Percentiles rank a stretch among this genome's conserved stretches.
These are phyloP conservation scores for Clavelina lepadiformis DNA, from an alignment of 23 tunicate species.

Conservation along the genomic window DNA sequence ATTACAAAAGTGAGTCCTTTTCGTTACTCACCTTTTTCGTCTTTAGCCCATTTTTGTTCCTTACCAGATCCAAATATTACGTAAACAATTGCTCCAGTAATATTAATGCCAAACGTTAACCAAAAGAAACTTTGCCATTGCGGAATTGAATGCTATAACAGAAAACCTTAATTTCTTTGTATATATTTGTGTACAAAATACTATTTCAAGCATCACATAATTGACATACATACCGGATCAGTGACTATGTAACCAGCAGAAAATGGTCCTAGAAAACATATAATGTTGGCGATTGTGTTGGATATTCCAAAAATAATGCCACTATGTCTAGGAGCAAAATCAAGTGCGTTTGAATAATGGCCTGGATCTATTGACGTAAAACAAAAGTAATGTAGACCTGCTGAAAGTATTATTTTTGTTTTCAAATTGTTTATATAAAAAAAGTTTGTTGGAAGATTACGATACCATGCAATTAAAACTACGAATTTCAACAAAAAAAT, in stretches of 20 bases:
- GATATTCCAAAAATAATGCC: conserved; percentile 5
- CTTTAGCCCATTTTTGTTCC: conserved; percentile 34
- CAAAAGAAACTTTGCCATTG: conserved; percentile 37
- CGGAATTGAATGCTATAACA: too few species aligned
- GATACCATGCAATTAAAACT: too few species aligned
- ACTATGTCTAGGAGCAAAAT: conserved; percentile 7
- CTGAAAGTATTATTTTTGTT: too few species aligned
- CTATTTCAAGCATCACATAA: too few species aligned
- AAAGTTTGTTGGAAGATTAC: too few species aligned
- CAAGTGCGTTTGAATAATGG: conserved; percentile 4
- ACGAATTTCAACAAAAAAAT: too few species aligned
- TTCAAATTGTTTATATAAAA: too few species aligned
- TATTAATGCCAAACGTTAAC: conserved; percentile 17
- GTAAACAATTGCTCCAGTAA: conserved; percentile 13
- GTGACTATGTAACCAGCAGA: conserved; percentile 1
- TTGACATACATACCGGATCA: conserved; percentile 15
- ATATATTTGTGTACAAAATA: too few species aligned
- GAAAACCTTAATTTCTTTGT: too few species aligned
- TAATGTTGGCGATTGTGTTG: not conserved
- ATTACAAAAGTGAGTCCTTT: too few species aligned
- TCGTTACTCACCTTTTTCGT: too few species aligned
- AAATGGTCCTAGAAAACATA: not conserved
- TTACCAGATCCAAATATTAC: conserved; percentile 21
- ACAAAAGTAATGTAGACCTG: too few species aligned
- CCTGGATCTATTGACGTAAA: conserved; percentile 26